These are phyloP conservation scores for Encarsia formosa DNA, from an alignment of 2,888 invertebrate genomes.

Conservation along the genomic window DNA sequence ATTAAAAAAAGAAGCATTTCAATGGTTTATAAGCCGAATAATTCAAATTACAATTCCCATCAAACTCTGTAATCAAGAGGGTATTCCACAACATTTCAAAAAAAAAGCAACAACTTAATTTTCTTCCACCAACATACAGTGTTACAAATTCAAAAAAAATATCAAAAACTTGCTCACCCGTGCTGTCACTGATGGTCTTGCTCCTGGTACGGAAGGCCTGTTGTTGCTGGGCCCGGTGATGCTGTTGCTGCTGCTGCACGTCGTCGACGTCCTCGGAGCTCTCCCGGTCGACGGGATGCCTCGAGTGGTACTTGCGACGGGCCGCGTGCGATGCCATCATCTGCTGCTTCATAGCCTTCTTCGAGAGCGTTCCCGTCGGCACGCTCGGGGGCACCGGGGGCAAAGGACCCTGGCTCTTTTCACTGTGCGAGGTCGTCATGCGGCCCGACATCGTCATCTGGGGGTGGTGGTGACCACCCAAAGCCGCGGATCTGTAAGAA, in stretches of 20 bases:
- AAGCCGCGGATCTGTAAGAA: constrained; percentile 11
- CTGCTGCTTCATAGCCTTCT: constrained; percentile 79
- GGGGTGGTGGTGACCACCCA: constrained; percentile 39
- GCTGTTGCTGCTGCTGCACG: constrained; percentile 50
- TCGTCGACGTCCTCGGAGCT: constrained; percentile 74
- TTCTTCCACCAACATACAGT: constrained; percentile 13
- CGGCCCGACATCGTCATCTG: constrained; percentile 45
- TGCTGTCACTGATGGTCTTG: constrained; percentile 82
- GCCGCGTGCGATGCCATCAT: constrained; percentile 54
- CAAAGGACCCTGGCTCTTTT: constrained; percentile 31
- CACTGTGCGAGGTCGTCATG: constrained; percentile 46
- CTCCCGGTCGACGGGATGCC: constrained; percentile 74
- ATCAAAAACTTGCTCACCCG: too few species aligned
- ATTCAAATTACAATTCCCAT: too few species aligned
- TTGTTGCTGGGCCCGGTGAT: constrained; percentile 29
- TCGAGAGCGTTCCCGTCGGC: constrained; percentile 55
- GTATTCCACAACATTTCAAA: background rate
- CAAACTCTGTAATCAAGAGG: too few species aligned
- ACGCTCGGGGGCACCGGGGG: constrained; percentile 24
- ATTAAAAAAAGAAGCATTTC: too few species aligned
- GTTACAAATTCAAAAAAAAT: too few species aligned
- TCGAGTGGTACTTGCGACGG: constrained; percentile 47
- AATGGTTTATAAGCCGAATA: too few species aligned
- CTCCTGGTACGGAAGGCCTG: constrained; percentile 53
- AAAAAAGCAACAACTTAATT: background rate